Conservation (phyloP, 2,797 vertebrate genomes). For the Gorsachius magnificus region DNA sequence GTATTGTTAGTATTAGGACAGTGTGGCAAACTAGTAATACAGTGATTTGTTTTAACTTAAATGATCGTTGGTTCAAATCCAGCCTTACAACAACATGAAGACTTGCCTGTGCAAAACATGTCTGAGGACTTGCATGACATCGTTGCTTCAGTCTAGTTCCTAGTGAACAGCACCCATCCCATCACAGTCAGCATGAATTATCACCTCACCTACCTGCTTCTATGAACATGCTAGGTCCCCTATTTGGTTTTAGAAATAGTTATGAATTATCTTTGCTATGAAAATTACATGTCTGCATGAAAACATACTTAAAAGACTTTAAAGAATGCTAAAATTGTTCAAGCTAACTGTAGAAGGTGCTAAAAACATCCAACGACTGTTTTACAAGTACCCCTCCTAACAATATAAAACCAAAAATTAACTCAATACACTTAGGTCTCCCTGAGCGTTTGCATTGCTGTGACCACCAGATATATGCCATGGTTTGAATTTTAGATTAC, state of each 20-base stretch:
- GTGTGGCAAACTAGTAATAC: background rate
- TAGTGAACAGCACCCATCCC: background rate
- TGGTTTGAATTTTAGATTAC: background rate
- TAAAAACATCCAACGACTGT: background rate
- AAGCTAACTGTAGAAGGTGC: background rate
- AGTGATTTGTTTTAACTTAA: background rate
- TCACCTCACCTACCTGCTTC: background rate
- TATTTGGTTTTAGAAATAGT: background rate
- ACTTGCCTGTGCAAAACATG: background rate
- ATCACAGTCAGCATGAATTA: background rate
- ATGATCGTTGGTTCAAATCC: background rate
- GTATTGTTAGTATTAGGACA: background rate
- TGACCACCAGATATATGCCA: background rate
- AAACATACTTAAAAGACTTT: background rate
- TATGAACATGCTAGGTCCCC: background rate
- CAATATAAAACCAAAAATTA: background rate
- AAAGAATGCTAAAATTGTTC: background rate
- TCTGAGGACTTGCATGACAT: background rate
- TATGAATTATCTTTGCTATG: background rate
- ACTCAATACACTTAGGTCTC: background rate
- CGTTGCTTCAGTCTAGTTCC: background rate
- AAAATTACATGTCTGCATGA: background rate
- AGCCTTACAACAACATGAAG: background rate
- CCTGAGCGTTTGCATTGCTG: background rate
- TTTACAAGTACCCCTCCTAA: background rate